Conservation (phyloP, 2,888 invertebrate genomes). For the Pegoplata infirma region DNA sequence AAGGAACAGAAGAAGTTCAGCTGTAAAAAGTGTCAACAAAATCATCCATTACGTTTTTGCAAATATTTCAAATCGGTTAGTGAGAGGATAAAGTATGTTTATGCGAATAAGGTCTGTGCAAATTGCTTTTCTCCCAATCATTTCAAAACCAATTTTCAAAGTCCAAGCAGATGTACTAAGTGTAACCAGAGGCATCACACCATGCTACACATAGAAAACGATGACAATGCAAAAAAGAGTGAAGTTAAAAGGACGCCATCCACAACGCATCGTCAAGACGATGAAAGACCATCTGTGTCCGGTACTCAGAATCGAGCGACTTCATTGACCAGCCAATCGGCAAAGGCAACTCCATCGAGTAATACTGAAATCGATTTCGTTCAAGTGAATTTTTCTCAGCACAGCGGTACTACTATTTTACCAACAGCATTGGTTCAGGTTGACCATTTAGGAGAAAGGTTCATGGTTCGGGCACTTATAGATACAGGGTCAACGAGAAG, state of each 20-base stretch:
- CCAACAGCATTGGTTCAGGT: constrained; percentile 8
- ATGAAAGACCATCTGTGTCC: not conserved
- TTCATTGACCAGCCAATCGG: not conserved
- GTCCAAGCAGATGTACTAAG: not conserved
- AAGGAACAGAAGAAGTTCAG: too few species aligned
- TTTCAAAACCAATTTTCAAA: not conserved
- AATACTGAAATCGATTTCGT: not conserved
- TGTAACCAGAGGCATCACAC: not conserved
- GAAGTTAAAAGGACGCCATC: not conserved
- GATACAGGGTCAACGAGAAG: constrained; percentile 1
- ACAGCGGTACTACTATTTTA: not conserved
- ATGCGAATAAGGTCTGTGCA: not conserved
- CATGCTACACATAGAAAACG: not conserved
- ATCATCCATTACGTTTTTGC: not conserved
- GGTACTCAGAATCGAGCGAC: not conserved
- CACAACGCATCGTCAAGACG: not conserved
- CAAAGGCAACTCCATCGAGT: not conserved
- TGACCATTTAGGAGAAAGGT: not conserved
- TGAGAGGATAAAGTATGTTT: not conserved
- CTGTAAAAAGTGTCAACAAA: not conserved
- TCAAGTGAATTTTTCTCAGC: constrained; percentile 1
- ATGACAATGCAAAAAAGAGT: not conserved
- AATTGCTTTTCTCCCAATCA: too few species aligned
- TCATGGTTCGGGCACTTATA: constrained; percentile 2
- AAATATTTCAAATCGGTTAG: not conserved